phyloP scores from a whole-genome alignment of 2,797 vertebrate species.

The Hirundo rustica region DNA sequence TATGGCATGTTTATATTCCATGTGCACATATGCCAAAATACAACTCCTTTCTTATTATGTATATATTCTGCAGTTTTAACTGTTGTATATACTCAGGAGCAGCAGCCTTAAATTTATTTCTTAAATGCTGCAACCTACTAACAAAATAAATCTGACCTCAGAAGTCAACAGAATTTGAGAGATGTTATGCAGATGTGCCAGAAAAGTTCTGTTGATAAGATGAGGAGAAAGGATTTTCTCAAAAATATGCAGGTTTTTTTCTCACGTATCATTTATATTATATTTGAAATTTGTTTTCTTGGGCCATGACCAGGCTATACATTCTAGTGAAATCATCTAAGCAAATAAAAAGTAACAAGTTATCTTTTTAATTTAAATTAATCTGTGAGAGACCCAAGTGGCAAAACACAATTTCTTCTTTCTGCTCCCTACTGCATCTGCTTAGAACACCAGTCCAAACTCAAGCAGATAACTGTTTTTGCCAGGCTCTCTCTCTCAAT shows the following conservation, averaged over 20 bases:
- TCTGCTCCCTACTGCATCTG: neutral
- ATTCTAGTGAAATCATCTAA: neutral
- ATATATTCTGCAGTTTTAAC: neutral
- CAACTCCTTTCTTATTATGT: neutral
- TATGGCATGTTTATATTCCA: neutral
- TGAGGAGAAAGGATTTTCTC: neutral
- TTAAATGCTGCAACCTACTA: neutral
- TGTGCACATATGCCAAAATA: neutral
- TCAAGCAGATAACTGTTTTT: neutral
- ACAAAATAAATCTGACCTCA: neutral
- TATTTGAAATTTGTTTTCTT: neutral
- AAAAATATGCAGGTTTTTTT: rapidly evolving
- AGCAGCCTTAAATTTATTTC: neutral
- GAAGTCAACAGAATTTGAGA: neutral
- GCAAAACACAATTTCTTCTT: neutral
- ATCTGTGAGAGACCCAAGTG: neutral
- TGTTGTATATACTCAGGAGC: neutral
- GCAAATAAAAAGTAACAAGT: neutral
- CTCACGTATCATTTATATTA: neutral
- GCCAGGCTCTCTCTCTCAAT: neutral
- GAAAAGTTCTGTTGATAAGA: neutral
- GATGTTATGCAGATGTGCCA: neutral
- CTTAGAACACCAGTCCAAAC: neutral
- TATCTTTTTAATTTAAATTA: neutral
- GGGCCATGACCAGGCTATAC: neutral